Base-by-base conservation (phyloP, 2,797 vertebrate species). In the Corythornis leucogaster region DNA sequence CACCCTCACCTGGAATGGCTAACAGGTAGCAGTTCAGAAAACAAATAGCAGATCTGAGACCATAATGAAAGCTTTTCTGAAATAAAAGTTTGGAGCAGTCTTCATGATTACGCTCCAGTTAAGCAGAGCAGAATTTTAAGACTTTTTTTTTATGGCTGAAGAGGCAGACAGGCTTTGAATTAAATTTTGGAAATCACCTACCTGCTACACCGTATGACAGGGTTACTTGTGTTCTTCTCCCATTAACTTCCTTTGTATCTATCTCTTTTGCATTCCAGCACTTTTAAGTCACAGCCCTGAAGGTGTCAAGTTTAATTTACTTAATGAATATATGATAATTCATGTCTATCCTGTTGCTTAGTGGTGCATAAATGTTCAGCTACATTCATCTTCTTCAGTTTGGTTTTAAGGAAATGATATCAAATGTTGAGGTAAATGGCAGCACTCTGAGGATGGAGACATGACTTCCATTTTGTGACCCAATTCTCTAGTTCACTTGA, bases 251-350 rank as follows among this genome's bases (percentile, higher is more conserved):
- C 51, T 74, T 80, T 91, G 53, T 62, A 58, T 83, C 80, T 66
- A 21, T 81, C 50, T 83, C 68, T 85, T 94, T 95, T 90, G 38
- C 43, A 69, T 46, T 78, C 45, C 43, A 90, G 51, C 6, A 4
- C 69, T 96, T 97, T 96, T 69, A 95, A 95, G 90, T 93, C 87
- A 78, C 14, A 78, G 70, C 31, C 70, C 79, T 92, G 45, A 90
- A 90, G 18, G 48, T 87, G 84, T 93, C 95, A 93, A 96, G 64
- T 96, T 96, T 96, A 96, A 97, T 97, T 97, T 96, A 91, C 78
- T 91, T 94, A 96, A 97, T 96, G 76, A 95, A 96, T 94, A 96
- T 91, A 95, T 92, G 79, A 92, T 92, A 90, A 97, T 94, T 94
- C 97, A 88, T 80, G 82, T 92, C 57, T 78, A 14, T 86, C 42